Base-by-base conservation (phyloP, 2,888 invertebrate species). In the Lepidocyrtinus sp. region DNA sequence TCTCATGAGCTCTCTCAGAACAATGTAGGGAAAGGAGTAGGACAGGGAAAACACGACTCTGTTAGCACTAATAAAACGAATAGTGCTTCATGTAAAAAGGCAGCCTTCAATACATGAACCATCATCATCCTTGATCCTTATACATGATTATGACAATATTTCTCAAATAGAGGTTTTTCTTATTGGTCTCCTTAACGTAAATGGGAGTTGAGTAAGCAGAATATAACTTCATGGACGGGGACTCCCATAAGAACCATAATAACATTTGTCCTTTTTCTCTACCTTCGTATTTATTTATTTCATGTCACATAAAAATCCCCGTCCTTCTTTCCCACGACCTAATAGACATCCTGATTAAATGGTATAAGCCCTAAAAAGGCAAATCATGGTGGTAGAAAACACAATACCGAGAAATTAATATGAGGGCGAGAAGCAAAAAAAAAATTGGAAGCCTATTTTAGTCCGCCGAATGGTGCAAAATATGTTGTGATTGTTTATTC, bases 71-170 rank as follows among this genome's bases (percentile, higher is more conserved):
- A 75, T 75, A 50, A 75, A 61, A n/a, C 17, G 55, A 55, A 55
- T 55, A 17, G n/a, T 17, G 17, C 55, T 55, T 25, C 1, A 17
- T 65, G 17, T n/a, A 55, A 12, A 21, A 55, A 27, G n/a, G 50
- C 62, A 71, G 25, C 62, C 69, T 1, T 62, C 75, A 62, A 68
- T 59, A 63, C 46, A 24, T 26, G 46, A 15, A 12, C 12, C 63
- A 50, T 75, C 46, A 59, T 61, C 67, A n/a, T 74, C 69, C 65
- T 75, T 76, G 71, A 76, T 76, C 71, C 76, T 64, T 64, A 70
- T 55, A 59, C 46, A 71, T 76, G 64, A 65, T 71, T 59, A 65
- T 55, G 64, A 76, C 59, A 75, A 70, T 26, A 45, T 21, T n/a
- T 22, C 3, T n/a, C 24, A 55, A 55, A 55, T 3, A 55, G 55